Base-by-base conservation (phyloP, 2,113 vertebrate genomes). In the Pelusios castaneus region DNA sequence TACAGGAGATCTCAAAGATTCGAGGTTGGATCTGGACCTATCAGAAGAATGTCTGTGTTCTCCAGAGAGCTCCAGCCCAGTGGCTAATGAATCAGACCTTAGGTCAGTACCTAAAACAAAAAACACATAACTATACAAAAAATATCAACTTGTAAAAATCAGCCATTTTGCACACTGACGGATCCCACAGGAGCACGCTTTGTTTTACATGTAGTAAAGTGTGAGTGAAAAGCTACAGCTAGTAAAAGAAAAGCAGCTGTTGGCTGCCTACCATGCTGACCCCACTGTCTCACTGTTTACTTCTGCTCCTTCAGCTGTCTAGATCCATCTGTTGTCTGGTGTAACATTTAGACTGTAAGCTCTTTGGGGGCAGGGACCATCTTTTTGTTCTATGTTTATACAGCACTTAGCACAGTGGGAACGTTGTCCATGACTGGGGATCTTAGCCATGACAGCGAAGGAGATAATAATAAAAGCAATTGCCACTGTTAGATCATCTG, bases 1-100 rank as follows among this genome's bases (percentile, higher is more conserved):
- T 91, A 98, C 78, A 70, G 97, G 98, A 43, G 98, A 99, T 93
- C 98, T 97, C 55, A 98, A 98, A 45, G 98, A 99, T 79, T 99
- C 98, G n/a, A 98, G 97, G 85, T 98, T 99, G 88, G 98, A 99
- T 75, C 99, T 98, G 47, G 99, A 98, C 70, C 99, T 98, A 70
- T 97, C 98, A 17, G 98, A 87, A 38, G 95, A 93, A 38, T 98
- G 97, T 87, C 98, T 98, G 56, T 98, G 97, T 4, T 99, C 99
- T 96, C 98, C 98, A 91, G 98, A 99, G 22, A 98, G 97, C 85
- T 99, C 99, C 67, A 98, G 77, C 29, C 98, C 97, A 29, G 98
- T 98, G 3, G 97, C 63, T 98, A 98, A 98, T 0, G 98, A 98
- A 84, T 99, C 99, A 2, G 94, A 95, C 92, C 98, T 98, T 54